Evolutionary conservation across 2,113 vertebrate genomes (phyloP).

Genomic region (Hemicordylus capensis): DNA sequence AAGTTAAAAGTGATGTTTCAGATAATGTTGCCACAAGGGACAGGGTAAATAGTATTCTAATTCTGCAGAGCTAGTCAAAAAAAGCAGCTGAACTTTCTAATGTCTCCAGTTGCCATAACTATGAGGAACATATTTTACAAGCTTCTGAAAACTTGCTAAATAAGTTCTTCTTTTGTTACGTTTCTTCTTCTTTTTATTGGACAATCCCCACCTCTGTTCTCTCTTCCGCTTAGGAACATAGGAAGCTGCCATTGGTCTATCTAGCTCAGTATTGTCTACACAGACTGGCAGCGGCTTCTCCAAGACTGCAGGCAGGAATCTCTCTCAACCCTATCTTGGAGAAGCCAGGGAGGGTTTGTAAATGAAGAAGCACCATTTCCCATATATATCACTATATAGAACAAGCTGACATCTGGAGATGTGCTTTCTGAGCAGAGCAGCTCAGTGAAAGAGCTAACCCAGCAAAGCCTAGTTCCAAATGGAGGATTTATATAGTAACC

Average conservation of each 20-base stretch:
- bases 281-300: too few species aligned
- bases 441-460: too few species aligned
- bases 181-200: background rate
- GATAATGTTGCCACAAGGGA: background rate
- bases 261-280: too few species aligned
- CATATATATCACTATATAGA: background rate
- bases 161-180: constrained; percentile 38
- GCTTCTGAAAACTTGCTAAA: accelerated
- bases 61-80: constrained; percentile 32
- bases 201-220: background rate
- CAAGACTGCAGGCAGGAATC: too few species aligned
- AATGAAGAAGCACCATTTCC: background rate
- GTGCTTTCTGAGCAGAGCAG: too few species aligned
- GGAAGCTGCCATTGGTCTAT: too few species aligned
- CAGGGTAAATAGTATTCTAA: background rate
- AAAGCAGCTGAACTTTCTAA: constrained; percentile 16
- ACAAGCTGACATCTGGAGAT: background rate
- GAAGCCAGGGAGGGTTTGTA: too few species aligned
- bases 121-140: constrained; percentile 27
- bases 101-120: constrained; percentile 26
- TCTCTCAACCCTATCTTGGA: too few species aligned
- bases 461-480: too few species aligned
- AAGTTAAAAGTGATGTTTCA: constrained; percentile 18
- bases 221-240: too few species aligned
- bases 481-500: too few species aligned